Conservation (phyloP, 2,113 vertebrate genomes). For the Colius striatus region DNA sequence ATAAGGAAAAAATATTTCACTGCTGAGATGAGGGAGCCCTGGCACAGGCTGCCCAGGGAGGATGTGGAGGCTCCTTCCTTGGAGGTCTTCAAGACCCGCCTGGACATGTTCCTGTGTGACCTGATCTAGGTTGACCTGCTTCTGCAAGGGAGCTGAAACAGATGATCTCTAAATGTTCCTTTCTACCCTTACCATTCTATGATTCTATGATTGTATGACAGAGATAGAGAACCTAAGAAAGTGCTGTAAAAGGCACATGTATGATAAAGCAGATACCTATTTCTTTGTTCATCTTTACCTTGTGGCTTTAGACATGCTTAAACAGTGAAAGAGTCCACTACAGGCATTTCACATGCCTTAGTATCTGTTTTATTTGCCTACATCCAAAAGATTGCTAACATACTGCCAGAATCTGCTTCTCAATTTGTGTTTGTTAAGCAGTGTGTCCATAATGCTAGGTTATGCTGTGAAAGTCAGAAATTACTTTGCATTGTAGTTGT, state of each 20-base stretch:
- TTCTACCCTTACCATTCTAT: too few species aligned
- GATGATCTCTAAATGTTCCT: too few species aligned
- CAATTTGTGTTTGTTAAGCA: neutral
- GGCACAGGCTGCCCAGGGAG: too few species aligned
- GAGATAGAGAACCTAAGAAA: neutral
- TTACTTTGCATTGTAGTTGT: neutral
- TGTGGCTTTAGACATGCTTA: neutral
- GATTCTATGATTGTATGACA: too few species aligned
- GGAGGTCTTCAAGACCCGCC: too few species aligned
- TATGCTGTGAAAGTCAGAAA: neutral
- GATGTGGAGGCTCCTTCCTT: too few species aligned
- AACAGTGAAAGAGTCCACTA: neutral
- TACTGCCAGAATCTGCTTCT: neutral
- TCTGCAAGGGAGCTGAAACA: too few species aligned
- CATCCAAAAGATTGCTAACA: neutral
- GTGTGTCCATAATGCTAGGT: neutral
- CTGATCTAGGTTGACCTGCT: too few species aligned
- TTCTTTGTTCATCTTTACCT: neutral
- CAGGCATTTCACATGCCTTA: neutral
- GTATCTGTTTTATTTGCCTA: neutral
- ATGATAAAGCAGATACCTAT: neutral
- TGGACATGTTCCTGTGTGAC: too few species aligned
- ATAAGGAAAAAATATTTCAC: too few species aligned
- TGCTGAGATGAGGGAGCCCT: too few species aligned
- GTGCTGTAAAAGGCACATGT: rapidly evolving